Evolutionary conservation across 2,888 invertebrate species (phyloP).

Genomic region (Spialia ferax): DNA sequence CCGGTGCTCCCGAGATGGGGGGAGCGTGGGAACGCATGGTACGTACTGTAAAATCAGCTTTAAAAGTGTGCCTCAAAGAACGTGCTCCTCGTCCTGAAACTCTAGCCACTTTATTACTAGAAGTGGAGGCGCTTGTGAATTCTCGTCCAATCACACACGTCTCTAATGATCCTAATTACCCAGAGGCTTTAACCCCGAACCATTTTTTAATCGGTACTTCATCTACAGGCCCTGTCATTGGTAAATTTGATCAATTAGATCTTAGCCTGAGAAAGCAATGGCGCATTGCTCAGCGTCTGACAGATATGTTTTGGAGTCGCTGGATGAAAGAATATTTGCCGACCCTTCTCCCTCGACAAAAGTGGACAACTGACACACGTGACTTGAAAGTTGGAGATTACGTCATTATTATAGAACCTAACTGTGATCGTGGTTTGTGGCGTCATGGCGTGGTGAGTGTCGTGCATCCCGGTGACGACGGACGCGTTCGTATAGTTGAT

Average conservation of each 20-base stretch:
- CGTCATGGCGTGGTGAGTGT: slow-evolving; percentile 4
- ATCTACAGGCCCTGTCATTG: too few species aligned
- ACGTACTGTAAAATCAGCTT: not conserved
- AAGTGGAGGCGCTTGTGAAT: not conserved
- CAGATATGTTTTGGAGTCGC: slow-evolving; percentile 2
- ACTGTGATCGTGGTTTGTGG: slow-evolving; percentile 4
- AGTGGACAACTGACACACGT: not conserved
- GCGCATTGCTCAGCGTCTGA: not conserved
- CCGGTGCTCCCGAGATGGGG: not conserved
- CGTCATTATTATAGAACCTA: not conserved
- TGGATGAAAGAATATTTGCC: slow-evolving; percentile 1
- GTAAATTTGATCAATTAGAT: not conserved
- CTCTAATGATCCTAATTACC: too few species aligned
- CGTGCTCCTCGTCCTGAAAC: slow-evolving; percentile 1
- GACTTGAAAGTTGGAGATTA: not conserved
- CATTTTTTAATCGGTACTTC: too few species aligned
- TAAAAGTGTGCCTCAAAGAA: not conserved
- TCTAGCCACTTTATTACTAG: not conserved
- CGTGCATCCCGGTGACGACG: not conserved
- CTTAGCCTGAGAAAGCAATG: not conserved
- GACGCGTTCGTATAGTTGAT: not conserved
- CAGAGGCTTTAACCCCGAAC: too few species aligned
- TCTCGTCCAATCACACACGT: not conserved
- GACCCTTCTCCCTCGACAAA: not conserved
- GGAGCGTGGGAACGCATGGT: slow-evolving; percentile 5